Conservation (phyloP, 2,797 vertebrate species). For the Scolopax bukidnonensis region DNA sequence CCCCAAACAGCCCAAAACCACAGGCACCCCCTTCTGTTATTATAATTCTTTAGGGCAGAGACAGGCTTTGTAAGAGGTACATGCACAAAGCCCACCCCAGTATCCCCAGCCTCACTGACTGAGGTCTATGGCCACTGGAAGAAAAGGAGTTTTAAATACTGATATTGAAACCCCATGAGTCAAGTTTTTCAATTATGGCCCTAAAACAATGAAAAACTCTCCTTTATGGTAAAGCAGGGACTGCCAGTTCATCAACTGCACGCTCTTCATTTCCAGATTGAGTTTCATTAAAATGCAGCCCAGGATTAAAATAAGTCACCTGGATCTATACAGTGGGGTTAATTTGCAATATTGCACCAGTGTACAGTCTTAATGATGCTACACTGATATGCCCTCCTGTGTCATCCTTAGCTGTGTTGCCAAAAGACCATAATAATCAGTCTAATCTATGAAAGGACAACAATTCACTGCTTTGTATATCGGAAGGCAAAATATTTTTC, state of each 20-base stretch:
- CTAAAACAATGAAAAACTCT: not conserved
- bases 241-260: not conserved
- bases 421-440: not conserved
- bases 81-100: fast-evolving
- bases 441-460: not conserved
- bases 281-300: not conserved
- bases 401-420: not conserved
- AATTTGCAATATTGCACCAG: not conserved
- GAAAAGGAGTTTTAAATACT: not conserved
- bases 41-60: not conserved
- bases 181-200: not conserved
- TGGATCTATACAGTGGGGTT: not conserved
- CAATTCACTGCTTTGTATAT: not conserved
- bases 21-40: not conserved
- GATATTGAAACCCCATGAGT: not conserved
- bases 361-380: not conserved
- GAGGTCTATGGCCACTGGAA: not conserved
- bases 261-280: not conserved
- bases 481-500: not conserved
- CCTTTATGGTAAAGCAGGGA: not conserved
- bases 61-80: not conserved
- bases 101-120: not conserved
- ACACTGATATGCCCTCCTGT: not conserved
- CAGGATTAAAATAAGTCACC: not conserved
- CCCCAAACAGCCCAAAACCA: not conserved